Conservation (phyloP, 2,113 vertebrate species). For the Pseudorasbora parva region DNA sequence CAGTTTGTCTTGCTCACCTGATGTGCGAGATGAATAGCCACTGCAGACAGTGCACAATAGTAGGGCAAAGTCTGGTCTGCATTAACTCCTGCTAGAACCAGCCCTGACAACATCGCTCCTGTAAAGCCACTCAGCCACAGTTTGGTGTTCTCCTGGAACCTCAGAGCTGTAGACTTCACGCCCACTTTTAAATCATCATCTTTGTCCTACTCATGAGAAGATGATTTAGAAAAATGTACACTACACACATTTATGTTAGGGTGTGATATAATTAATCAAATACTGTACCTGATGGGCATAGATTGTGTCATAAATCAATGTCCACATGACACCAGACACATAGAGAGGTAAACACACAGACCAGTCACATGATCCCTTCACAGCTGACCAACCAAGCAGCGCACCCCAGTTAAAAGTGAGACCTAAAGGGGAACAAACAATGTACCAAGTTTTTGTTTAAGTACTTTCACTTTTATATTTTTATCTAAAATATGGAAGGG, state of each 20-base stretch:
- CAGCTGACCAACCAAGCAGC: conserved; percentile 91
- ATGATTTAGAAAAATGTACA: conserved; percentile 3
- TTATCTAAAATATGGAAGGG: neutral
- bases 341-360: conserved; percentile 92
- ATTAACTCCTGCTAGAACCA: conserved; percentile 81
- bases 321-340: conserved; percentile 94
- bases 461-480: neutral
- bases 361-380: conserved; percentile 89
- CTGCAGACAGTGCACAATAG: conserved; percentile 76
- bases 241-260: neutral
- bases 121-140: conserved; percentile 88
- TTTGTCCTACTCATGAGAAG: conserved; percentile 82
- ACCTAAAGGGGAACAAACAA: conserved; percentile 70
- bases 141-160: conserved; percentile 86
- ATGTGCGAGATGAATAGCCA: conserved; percentile 79
- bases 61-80: conserved; percentile 85
- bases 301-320: conserved; percentile 92
- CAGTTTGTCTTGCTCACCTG: conserved; percentile 78
- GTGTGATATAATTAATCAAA: neutral
- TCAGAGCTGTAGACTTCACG: conserved; percentile 90
- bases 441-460: too few species aligned
- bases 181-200: conserved; percentile 87
- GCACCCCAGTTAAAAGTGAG: conserved; percentile 95
- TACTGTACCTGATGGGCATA: conserved; percentile 93
- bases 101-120: conserved; percentile 82